Evolutionary conservation across 2,113 vertebrate species (phyloP).

Genomic region (Lophura nycthemera): DNA sequence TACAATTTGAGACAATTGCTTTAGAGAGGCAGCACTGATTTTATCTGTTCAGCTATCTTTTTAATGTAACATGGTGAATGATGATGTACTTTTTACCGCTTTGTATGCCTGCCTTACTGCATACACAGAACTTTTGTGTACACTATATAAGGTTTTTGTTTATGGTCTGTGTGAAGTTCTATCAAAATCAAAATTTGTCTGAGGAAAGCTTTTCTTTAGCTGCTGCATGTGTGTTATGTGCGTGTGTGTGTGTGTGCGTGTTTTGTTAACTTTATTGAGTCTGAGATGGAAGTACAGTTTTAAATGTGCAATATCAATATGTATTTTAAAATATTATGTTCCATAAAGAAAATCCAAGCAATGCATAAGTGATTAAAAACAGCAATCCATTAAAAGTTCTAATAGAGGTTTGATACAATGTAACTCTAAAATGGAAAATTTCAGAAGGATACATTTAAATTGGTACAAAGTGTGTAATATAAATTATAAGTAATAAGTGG

Average conservation of each 20-base stretch:
- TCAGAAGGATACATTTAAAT: background rate
- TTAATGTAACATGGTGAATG: background rate
- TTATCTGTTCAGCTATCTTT: background rate
- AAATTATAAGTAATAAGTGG: background rate
- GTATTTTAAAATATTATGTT: background rate
- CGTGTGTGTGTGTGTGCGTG: background rate
- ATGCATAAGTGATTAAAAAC: background rate
- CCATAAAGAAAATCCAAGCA: background rate
- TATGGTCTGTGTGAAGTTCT: background rate
- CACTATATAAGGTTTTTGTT: background rate
- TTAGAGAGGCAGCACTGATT: background rate
- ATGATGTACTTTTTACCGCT: background rate
- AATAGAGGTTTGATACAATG: background rate
- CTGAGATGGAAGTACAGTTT: background rate
- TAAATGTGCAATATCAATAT: background rate
- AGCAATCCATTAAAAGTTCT: background rate
- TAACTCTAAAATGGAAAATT: background rate
- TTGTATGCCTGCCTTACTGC: background rate
- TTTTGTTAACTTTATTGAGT: background rate
- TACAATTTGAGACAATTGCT: background rate
- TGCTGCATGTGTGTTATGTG: background rate
- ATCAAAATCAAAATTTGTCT: background rate
- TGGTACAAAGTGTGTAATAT: background rate
- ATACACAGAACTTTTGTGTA: background rate
- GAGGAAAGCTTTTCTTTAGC: background rate